Evolutionary conservation across 2,888 invertebrate species (phyloP).

Genomic region (Tromatobia lineatoria): DNA sequence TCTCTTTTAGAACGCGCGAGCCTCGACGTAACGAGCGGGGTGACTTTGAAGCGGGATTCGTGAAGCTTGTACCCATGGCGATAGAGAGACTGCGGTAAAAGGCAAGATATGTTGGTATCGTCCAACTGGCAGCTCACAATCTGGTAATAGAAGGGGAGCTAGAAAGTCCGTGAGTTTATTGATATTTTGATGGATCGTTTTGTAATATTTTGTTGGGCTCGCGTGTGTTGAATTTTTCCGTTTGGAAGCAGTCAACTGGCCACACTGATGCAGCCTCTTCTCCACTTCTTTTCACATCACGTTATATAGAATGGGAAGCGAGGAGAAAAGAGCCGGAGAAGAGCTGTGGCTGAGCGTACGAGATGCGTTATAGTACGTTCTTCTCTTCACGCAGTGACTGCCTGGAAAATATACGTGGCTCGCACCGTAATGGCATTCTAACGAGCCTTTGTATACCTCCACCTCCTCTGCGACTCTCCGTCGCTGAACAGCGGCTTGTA

Average conservation of each 20-base stretch:
- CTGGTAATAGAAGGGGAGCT: constrained; percentile 40
- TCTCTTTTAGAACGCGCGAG: constrained; percentile 69
- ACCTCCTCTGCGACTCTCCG: constrained; percentile 25
- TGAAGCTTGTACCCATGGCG: constrained; percentile 56
- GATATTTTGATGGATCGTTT: constrained; percentile 52
- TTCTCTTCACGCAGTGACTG: constrained; percentile 16
- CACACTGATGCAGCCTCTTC: constrained; percentile 1
- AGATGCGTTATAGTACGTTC: constrained; percentile 7
- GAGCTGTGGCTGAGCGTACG: constrained; percentile 40
- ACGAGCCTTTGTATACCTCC: constrained; percentile 72
- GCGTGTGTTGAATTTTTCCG: constrained; percentile 9
- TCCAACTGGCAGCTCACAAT: constrained; percentile 2
- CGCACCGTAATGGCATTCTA: constrained; percentile 73
- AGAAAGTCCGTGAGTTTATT: constrained; percentile 52
- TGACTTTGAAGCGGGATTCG: constrained; percentile 75
- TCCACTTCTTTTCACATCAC: background rate
- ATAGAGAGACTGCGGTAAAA: constrained; percentile 26
- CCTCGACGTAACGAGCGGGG: constrained; percentile 74
- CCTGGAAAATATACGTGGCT: constrained; percentile 62
- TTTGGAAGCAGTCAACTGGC: constrained; percentile 6
- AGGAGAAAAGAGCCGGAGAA: constrained; percentile 57
- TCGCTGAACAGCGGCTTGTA: background rate
- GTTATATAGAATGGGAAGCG: constrained; percentile 37
- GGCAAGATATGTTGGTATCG: constrained; percentile 34
- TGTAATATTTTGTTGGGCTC: background rate